A percentile compares a stretch with the other conserved stretches of the same genome.
Evolutionary conservation across 1,140 invertebrate genomes (phyloP).

Genomic region (Tetragnatha versicolor): DNA sequence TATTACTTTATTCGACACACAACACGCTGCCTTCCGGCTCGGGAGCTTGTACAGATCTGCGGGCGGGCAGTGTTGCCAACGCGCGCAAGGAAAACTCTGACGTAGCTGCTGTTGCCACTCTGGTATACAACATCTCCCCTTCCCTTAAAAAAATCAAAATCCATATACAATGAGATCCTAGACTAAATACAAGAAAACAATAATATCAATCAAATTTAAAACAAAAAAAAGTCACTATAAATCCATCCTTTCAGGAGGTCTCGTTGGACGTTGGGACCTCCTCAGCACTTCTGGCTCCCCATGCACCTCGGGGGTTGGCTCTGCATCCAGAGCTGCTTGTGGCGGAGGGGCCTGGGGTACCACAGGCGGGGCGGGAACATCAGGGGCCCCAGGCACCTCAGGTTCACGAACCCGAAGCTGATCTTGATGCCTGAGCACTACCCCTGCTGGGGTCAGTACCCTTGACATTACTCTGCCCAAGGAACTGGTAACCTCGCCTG

Average conservation of each 20-base stretch:
- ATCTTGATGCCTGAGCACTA: neutral
- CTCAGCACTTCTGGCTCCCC: neutral
- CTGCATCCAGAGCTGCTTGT: neutral
- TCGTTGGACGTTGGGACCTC: neutral
- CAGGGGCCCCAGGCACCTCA: too few species aligned
- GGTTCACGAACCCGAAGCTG: neutral
- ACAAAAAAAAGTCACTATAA: neutral
- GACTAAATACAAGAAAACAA: too few species aligned
- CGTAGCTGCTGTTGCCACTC: too few species aligned
- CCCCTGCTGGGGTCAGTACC: neutral
- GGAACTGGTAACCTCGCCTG: neutral
- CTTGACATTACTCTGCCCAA: neutral
- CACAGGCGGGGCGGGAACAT: too few species aligned
- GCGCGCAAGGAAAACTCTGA: too few species aligned
- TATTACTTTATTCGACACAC: too few species aligned
- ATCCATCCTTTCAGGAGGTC: neutral
- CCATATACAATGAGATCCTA: too few species aligned
- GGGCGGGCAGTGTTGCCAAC: too few species aligned
- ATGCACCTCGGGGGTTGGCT: neutral
- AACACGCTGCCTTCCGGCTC: too few species aligned
- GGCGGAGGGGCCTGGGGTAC: neutral
- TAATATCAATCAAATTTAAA: neutral
- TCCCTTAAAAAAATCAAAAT: too few species aligned
- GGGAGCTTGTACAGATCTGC: too few species aligned
- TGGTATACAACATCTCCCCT: too few species aligned